These are phyloP conservation scores for Eledone cirrhosa DNA, from an alignment of 2,888 invertebrate genomes.

Conservation along the genomic window DNA sequence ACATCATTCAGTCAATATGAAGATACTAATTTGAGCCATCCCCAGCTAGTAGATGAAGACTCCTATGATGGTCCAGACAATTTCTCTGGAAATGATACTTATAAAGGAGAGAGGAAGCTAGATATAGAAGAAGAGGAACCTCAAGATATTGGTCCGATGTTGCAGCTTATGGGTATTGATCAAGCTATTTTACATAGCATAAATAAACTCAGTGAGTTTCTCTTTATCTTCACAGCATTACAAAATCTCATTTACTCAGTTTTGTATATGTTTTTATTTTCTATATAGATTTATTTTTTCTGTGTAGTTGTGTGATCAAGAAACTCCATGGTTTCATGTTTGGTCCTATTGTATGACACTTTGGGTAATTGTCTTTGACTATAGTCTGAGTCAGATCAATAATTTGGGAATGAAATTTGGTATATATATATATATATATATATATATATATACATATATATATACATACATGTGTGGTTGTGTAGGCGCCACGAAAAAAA, in stretches of 20 bases:
- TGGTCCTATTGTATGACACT: no score
- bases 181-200: constrained; percentile 91
- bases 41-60: constrained; percentile 63
- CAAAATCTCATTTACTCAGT: not conserved
- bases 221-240: not conserved
- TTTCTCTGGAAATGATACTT: constrained; percentile 41
- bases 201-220: constrained; percentile 80
- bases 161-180: constrained; percentile 83
- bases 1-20: constrained; percentile 53
- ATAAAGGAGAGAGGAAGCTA: constrained; percentile 41
- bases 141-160: constrained; percentile 45
- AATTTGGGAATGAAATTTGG: no score
- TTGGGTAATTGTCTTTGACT: no score
- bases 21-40: constrained; percentile 53
- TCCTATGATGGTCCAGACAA: constrained; percentile 68
- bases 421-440: no score
- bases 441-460: no score
- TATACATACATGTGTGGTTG: no score
- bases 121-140: constrained; percentile 67
- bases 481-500: no score
- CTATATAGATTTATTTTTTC: not conserved
- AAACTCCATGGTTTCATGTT: no score
- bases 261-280: not conserved
- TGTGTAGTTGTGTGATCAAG: no score
- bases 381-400: no score